Evolutionary conservation across 2,113 vertebrate species (phyloP).

Genomic region (Planiliza haematocheilus): DNA sequence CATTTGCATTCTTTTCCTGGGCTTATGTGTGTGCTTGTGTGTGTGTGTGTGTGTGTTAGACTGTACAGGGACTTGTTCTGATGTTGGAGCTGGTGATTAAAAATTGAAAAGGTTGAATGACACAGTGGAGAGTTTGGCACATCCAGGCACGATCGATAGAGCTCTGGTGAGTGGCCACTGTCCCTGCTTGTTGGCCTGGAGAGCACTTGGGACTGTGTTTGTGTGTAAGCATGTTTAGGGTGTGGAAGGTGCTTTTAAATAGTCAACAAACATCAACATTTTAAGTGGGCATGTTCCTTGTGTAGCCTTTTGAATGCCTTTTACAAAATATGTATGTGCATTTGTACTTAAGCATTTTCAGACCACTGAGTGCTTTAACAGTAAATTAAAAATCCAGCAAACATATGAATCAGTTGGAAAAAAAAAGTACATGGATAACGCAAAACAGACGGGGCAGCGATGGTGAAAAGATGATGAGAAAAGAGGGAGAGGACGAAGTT

Average conservation of each 20-base stretch:
- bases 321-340: too few relatives aligned
- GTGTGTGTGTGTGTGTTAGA: slow-evolving; percentile 27
- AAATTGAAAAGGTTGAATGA: slow-evolving; percentile 84
- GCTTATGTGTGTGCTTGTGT: slow-evolving; percentile 1
- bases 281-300: slow-evolving; percentile 9
- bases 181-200: slow-evolving; percentile 49
- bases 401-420: background rate
- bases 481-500: slow-evolving; percentile 28
- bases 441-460: background rate
- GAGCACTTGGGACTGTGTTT: slow-evolving; percentile 42
- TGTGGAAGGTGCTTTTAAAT: slow-evolving; percentile 15
- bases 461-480: slow-evolving; percentile 7
- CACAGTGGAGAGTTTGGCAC: slow-evolving; percentile 72
- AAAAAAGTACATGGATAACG: background rate
- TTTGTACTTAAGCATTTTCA: background rate
- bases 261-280: slow-evolving; percentile 36
- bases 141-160: slow-evolving; percentile 78
- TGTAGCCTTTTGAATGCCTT: background rate
- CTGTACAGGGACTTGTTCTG: slow-evolving; percentile 63
- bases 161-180: slow-evolving; percentile 61
- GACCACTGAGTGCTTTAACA: background rate
- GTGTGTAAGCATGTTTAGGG: slow-evolving; percentile 27
- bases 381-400: background rate
- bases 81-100: slow-evolving; percentile 81
- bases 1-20: slow-evolving; percentile 30